Conservation (phyloP, 92 coral and sea anemone genomes). For the Porites lobata region DNA sequence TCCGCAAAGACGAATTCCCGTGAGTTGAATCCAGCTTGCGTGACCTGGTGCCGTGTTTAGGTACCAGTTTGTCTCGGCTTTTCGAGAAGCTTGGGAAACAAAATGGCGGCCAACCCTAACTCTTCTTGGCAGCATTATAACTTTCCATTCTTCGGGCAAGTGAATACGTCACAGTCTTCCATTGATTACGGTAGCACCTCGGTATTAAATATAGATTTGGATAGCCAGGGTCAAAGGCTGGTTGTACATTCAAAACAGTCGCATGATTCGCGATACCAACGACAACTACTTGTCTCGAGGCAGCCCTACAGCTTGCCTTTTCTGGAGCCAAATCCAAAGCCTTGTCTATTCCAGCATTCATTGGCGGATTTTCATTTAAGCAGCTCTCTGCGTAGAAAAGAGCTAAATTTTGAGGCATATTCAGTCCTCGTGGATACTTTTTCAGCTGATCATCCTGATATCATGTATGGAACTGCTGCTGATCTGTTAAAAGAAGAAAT, state of each 20-base stretch:
- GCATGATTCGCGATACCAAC: conserved; percentile 34
- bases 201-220: conserved; percentile 63
- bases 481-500: conserved; percentile 65
- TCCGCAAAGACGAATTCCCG: conserved; percentile 30
- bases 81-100: no score
- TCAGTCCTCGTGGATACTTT: conserved; percentile 62
- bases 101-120: conserved; percentile 11
- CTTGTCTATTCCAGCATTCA: conserved; percentile 31
- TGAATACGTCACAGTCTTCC: conserved; percentile 67
- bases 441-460: conserved; percentile 63
- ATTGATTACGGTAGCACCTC: conserved; percentile 90
- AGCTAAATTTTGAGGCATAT: neutral
- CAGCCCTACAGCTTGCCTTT: conserved; percentile 81
- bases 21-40: conserved; percentile 45
- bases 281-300: conserved; percentile 34
- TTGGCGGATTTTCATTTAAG: conserved; percentile 15
- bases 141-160: conserved; percentile 81
- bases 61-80: conserved; percentile 24
- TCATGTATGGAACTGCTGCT: conserved; percentile 51
- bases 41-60: conserved; percentile 51
- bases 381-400: neutral
- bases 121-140: conserved; percentile 75
- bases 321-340: conserved; percentile 57
- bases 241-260: conserved; percentile 61
- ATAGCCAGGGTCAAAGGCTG: conserved; percentile 39